Evolutionary conservation across 2,113 vertebrate species (phyloP), one percentile per base, ranked within the genome.

Genomic region (Anhinga rufa): DNA sequence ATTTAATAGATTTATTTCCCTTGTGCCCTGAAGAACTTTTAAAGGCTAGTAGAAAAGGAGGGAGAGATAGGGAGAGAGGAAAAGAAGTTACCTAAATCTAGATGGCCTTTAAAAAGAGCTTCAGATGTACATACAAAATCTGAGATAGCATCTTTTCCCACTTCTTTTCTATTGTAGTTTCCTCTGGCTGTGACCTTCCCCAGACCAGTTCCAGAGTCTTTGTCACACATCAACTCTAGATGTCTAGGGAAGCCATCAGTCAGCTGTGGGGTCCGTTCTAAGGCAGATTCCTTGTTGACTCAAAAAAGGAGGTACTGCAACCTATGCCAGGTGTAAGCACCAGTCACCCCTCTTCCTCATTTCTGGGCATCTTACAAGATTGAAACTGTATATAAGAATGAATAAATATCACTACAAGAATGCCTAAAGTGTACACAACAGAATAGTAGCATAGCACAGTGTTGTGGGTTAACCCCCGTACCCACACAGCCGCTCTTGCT

Each of bases 401-500:
- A 65, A 62, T 90, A 40, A 15, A 2, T 79, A 19, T n/a, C 14
- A 6, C 64, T 44, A n/a, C 24, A n/a, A 46, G 68, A 17, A 21
- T 9, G 18, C 19, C 62, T 57, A 62, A 71, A 79, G 57, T 38
- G 60, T 36, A 10, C 20, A 8, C 38, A 32, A 5, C 4, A 24
- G 36, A 49, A 42, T 26, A 48, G 34, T 28, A 22, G 17, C 49
- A 52, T 2, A 29, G 24, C 44, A 20, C 19, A 14, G 42, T 20
- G 6, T 8, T 22, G 18, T 57, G 76, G 62, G 42, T 80, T 51
- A 64, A 48, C 18, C 28, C 46, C 57, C 34, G 22, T 18, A 20
- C 52, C 66, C 62, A 15, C 3, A 1, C 22, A 62, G 34, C 64
- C 0, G 0, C 32, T 90, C 25, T 38, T 0, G 1, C 24, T 72